phyloP scores from a whole-genome alignment of 1,140 invertebrate species.

The Monochamus saltuarius region DNA sequence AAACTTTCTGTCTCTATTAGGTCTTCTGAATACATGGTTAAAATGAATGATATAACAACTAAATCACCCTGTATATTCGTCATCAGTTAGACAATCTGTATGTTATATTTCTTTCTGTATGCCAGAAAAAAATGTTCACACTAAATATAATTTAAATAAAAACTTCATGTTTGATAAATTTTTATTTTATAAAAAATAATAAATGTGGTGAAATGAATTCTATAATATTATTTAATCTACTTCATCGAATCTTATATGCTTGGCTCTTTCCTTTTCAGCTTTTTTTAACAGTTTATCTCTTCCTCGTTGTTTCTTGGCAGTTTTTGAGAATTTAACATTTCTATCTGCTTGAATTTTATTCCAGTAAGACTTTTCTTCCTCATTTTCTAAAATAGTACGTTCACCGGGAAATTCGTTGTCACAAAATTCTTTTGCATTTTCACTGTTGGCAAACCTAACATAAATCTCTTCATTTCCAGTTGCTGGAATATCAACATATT shows the following conservation, averaged over 20 bases:
- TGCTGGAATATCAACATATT: conserved; percentile 52
- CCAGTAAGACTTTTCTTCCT: conserved; percentile 66
- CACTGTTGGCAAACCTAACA: conserved; percentile 46
- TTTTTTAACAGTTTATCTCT: conserved; percentile 65
- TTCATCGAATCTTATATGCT: conserved; percentile 66
- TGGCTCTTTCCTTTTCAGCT: conserved; percentile 61
- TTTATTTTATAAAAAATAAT: background rate
- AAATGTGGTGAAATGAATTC: too few species aligned
- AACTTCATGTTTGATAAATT: background rate
- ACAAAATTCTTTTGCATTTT: conserved; percentile 45
- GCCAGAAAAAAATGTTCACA: too few species aligned
- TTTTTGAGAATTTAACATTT: conserved; percentile 58
- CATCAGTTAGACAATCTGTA: too few species aligned
- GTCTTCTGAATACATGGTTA: too few species aligned
- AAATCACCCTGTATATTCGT: too few species aligned
- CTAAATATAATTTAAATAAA: too few species aligned
- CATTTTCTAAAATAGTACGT: conserved; percentile 51
- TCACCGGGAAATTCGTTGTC: conserved; percentile 32
- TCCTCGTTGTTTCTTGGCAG: conserved; percentile 57
- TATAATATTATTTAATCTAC: too few species aligned
- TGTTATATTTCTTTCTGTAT: too few species aligned
- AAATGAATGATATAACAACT: too few species aligned
- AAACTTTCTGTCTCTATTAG: too few species aligned
- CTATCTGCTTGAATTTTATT: conserved; percentile 62
- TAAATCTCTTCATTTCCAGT: conserved; percentile 43